Evolutionary conservation across 2,888 invertebrate genomes (phyloP).

Genomic region (Byasa hedistus): DNA sequence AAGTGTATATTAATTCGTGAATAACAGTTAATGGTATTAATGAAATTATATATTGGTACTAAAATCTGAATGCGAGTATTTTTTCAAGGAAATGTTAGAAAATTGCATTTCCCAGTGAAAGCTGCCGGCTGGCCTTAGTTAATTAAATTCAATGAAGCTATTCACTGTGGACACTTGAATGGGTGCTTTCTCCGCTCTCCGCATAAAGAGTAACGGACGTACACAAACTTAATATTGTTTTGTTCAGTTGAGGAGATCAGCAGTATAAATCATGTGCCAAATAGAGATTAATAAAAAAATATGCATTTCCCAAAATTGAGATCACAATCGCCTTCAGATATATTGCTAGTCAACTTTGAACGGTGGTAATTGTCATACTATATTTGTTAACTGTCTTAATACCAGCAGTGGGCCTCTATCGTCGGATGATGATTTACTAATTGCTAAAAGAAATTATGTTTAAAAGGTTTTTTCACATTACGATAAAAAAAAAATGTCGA

Average conservation of each 20-base stretch:
- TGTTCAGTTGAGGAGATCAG: background rate
- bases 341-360: too few relatives aligned
- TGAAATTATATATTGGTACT: background rate
- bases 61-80: background rate
- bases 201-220: slow-evolving; percentile 6
- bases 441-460: too few relatives aligned
- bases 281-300: background rate
- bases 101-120: background rate
- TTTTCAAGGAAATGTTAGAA: background rate
- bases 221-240: background rate
- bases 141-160: slow-evolving; percentile 27
- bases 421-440: too few relatives aligned
- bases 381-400: too few relatives aligned
- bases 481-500: too few relatives aligned
- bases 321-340: background rate
- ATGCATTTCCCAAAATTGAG: background rate
- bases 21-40: background rate
- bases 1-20: background rate
- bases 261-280: background rate
- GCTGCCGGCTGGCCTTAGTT: slow-evolving; percentile 1
- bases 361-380: too few relatives aligned
- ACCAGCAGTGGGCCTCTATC: too few relatives aligned
- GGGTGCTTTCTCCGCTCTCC: slow-evolving; percentile 29
- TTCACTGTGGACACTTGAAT: slow-evolving; percentile 24
- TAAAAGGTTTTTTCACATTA: too few relatives aligned